A percentile compares a stretch with the other conserved stretches of the same genome.
Conservation (phyloP, 2,888 invertebrate genomes). For the Hirtodrosophila trivittata region DNA sequence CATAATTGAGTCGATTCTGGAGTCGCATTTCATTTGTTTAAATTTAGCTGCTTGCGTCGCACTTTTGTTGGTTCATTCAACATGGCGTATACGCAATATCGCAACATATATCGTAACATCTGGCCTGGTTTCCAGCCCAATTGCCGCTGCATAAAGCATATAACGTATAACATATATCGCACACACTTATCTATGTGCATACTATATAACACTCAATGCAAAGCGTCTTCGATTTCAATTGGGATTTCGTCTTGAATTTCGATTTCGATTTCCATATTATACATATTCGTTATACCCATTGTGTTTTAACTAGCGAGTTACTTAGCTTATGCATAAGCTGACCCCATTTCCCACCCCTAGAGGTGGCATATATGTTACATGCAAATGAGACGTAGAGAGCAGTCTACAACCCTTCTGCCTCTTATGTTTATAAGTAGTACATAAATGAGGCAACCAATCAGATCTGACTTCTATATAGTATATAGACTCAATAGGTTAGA, state of each 20-base stretch:
- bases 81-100: slow-evolving; percentile 43
- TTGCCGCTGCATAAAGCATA: background rate
- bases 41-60: slow-evolving; percentile 15
- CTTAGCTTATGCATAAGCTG: no score
- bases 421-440: no score
- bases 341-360: no score
- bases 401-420: no score
- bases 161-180: background rate
- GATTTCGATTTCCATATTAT: slow-evolving; percentile 1
- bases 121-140: slow-evolving; percentile 38
- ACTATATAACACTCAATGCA: slow-evolving; percentile 15
- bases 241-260: slow-evolving; percentile 15
- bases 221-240: slow-evolving; percentile 29
- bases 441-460: no score
- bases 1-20: slow-evolving; percentile 57
- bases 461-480: no score
- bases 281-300: background rate
- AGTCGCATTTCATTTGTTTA: slow-evolving; percentile 45
- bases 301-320: background rate
- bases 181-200: no score
- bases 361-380: no score
- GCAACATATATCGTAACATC: slow-evolving; percentile 40
- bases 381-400: no score
- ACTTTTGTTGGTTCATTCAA: slow-evolving; percentile 44
- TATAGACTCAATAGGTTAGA: no score